Evolutionary conservation across 2,113 vertebrate genomes (phyloP), one percentile per base, ranked within the genome.

Genomic region (Thinocorus orbignyianus): DNA sequence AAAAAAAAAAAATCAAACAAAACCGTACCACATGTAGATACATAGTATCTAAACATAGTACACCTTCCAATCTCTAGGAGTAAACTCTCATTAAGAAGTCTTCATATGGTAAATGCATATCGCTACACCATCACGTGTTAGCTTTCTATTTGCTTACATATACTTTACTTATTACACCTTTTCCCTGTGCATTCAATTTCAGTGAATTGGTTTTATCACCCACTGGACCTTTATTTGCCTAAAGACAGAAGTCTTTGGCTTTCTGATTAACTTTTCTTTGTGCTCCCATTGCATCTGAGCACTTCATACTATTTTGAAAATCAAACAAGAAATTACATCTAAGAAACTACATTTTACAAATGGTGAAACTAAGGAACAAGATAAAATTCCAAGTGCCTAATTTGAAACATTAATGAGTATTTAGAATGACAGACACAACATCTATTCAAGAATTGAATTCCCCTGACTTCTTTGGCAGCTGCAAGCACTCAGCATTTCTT

Each of bases 401-500:
- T 86, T 39, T 81, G 33, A 84, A 91, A 84, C 33, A 74, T 42
- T 92, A 86, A 83, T 70, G 52, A 95, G 39, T 37, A 81, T 62
- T 88, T 23, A 91, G 49, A 89, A 79, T 72, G 81, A 70, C 41
- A 94, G 62, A 62, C 62, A 72, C 33, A 77, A 84, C 35, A 77
- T 73, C 79, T 57, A 83, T 68, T 81, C 64, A 78, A 69, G 37
- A 91, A 79, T 14, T 14, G 60, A 33, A n/a, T 87, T 48, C 73
- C 42, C 19, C 71, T 69, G 73, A 92, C 58, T 91, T 73, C 37
- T 88, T 37, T 58, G 39, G 81, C 94, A 97, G 90, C 87, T 95
- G 90, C n/a, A 93, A 95, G 65, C 61, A 64, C 77, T 91, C 72
- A 84, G 55, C 20, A 62, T 42, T 93, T 91, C 92, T 91, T 57